Conservation (phyloP, 1,140 invertebrate genomes). For the Nasonia longicornis region DNA sequence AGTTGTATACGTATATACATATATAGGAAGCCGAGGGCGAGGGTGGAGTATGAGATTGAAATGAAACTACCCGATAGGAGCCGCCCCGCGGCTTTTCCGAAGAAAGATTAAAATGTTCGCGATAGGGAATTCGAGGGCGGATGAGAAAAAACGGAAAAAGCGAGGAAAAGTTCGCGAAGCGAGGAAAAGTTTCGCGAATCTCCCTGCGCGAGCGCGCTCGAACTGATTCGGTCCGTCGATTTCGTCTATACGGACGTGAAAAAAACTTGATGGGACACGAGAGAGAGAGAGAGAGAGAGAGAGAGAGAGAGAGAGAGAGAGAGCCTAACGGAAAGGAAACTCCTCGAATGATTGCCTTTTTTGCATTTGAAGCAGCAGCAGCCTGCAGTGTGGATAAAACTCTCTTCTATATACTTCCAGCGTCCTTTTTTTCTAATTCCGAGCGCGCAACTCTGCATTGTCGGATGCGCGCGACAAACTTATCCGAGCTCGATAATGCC, state of each 20-base stretch:
- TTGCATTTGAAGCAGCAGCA: constrained; percentile 40
- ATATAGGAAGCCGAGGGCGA: constrained; percentile 16
- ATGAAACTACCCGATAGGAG: constrained; percentile 63
- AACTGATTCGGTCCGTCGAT: constrained; percentile 48
- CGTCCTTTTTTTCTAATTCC: constrained; percentile 19
- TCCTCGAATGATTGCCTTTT: constrained; percentile 44
- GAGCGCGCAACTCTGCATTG: background rate
- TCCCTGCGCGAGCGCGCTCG: constrained; percentile 20
- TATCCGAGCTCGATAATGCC: too few species aligned
- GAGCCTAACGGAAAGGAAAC: constrained; percentile 22
- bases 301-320: background rate
- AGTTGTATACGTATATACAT: constrained; percentile 39
- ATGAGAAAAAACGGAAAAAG: constrained; percentile 42
- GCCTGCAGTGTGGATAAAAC: constrained; percentile 29
- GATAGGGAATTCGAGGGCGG: constrained; percentile 50
- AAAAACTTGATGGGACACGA: constrained; percentile 43
- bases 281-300: background rate
- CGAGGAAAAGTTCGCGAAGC: constrained; percentile 2
- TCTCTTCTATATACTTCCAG: background rate
- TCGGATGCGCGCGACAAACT: background rate
- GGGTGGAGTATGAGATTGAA: constrained; percentile 58
- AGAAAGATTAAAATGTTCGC: constrained; percentile 65
- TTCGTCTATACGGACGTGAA: constrained; percentile 42
- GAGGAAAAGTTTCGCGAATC: constrained; percentile 35
- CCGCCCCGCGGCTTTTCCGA: constrained; percentile 62